Conservation (phyloP, 1,140 invertebrate species). For the Teleopsis dalmanni region DNA sequence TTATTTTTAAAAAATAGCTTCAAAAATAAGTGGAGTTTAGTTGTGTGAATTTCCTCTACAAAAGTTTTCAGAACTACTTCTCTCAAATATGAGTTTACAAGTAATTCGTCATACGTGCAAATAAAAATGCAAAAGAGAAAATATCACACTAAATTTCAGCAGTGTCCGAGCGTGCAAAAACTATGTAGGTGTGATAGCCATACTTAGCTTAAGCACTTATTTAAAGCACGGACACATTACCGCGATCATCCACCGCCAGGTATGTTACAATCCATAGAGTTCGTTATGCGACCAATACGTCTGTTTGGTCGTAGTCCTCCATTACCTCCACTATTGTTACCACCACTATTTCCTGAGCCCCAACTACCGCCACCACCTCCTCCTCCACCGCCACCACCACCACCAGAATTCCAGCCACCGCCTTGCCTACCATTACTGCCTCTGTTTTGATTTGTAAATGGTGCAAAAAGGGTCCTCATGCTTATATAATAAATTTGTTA, state of each 20-base stretch:
- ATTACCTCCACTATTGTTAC: slow-evolving; percentile 5
- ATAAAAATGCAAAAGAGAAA: slow-evolving; percentile 5
- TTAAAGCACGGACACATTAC: slow-evolving; percentile 13
- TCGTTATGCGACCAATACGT: slow-evolving; percentile 12
- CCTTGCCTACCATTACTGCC: slow-evolving; percentile 1
- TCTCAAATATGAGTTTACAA: slow-evolving; percentile 12
- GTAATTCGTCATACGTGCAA: slow-evolving; percentile 12
- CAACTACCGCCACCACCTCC: slow-evolving; percentile 6
- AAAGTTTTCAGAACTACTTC: slow-evolving; percentile 12
- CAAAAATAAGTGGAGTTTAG: too few relatives aligned
- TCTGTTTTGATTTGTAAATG: slow-evolving; percentile 8
- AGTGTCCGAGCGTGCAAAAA: slow-evolving; percentile 12
- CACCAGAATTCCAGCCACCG: slow-evolving; percentile 8
- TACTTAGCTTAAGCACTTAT: slow-evolving; percentile 3
- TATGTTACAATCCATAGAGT: slow-evolving; percentile 17
- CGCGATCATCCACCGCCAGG: slow-evolving; percentile 14
- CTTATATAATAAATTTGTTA: not conserved
- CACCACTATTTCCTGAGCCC: slow-evolving; percentile 2
- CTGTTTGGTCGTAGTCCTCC: slow-evolving; percentile 12
- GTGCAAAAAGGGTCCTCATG: slow-evolving; percentile 10
- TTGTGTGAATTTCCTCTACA: too few relatives aligned
- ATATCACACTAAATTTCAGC: slow-evolving; percentile 7
- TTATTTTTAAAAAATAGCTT: too few relatives aligned
- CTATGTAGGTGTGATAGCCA: not conserved
- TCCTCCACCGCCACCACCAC: slow-evolving; percentile 10